These are phyloP conservation scores for Podabrus alpinus DNA, from an alignment of 2,888 invertebrate genomes.

Conservation along the genomic window DNA sequence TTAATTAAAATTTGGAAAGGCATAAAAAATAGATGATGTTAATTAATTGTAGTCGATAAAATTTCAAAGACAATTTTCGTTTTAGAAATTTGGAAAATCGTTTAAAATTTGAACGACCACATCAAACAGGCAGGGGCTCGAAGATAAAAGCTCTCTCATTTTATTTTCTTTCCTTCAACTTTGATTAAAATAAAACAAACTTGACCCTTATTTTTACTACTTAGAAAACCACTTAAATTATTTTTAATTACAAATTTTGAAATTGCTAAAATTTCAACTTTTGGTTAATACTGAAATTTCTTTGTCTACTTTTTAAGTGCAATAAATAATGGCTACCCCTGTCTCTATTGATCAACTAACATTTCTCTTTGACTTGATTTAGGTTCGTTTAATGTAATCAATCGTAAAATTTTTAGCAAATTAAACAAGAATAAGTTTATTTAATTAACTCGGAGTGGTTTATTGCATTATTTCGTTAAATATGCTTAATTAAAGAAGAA, in stretches of 20 bases:
- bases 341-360: conserved; percentile 2
- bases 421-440: not conserved
- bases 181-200: not conserved
- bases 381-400: not conserved
- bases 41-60: too few species aligned
- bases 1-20: too few species aligned
- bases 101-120: not conserved
- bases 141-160: not conserved
- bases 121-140: not conserved
- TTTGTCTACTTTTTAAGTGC: not conserved
- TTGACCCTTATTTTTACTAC: not conserved
- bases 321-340: conserved; percentile 5
- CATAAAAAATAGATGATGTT: too few species aligned
- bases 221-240: not conserved
- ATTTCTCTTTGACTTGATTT: conserved; percentile 2
- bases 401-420: conserved; percentile 1
- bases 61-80: not conserved
- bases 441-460: not conserved
- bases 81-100: not conserved
- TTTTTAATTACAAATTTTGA: not conserved
- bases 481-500: not conserved
- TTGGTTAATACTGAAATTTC: not conserved
- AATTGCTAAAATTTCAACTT: not conserved
- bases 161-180: not conserved
- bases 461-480: not conserved